Base-by-base conservation (phyloP, 2,888 invertebrate genomes). In the Arenicola marina region DNA sequence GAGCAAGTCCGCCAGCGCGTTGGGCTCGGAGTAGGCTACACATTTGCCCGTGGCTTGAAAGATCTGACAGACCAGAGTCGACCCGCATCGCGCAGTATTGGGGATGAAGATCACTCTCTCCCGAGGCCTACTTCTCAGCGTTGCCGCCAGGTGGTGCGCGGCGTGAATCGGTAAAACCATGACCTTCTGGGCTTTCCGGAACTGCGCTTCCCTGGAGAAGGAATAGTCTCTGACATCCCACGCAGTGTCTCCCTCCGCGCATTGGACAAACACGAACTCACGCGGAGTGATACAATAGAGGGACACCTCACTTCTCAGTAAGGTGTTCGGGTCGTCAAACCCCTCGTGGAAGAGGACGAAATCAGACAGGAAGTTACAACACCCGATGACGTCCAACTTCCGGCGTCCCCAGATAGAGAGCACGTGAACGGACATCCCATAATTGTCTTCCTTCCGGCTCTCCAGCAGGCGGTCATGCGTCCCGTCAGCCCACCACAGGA, bases 171-270 rank as follows among this genome's bases (percentile, higher is more conserved):
- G 48, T 24, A 48, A 24, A 7, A 48, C 26, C 18, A 48, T 24
- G 48, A 48, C 48, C 48, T 24, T 48, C n/a, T 21, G 18, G 48
- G 48, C 48, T 7, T 48, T 24, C 48, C 26, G 48, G 48, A n/a
- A 24, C 48, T 48, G 48, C 7, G 18, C 15, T 7, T 48, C n/a
- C 7, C 48, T 11, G 48, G 48, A 48, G 48, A 48, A 48, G 48
- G 18, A n/a, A 24, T 48, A 24, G 26, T 24, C n/a, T 11, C 26
- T 24, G n/a, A 24, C 18, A 7, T 24, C 18, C 48, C 48, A 48
- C 26, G 26, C 18, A 7, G 15, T 24, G 48, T 21, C 48, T 7
- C 48, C 48, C 18, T 11, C n/a, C 15, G 15, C 26, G 48, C 48
- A 48, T 24, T 48, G 18, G n/a, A 48, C 48, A 24, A 48, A 48